Evolutionary conservation across 2,797 vertebrate genomes (phyloP).

Genomic region (Notamacropus eugenii): DNA sequence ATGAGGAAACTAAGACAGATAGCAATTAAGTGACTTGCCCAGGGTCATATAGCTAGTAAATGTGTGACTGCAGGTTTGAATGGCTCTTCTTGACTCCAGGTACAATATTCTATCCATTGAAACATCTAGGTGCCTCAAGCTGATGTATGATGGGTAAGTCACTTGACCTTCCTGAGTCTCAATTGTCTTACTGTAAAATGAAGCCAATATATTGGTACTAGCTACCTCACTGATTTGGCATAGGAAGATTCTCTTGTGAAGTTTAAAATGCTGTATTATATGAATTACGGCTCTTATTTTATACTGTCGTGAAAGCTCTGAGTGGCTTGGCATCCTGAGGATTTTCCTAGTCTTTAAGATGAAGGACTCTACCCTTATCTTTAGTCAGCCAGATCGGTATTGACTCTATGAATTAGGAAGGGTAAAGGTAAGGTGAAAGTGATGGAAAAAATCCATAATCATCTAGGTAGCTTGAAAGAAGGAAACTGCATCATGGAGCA

Average conservation of each 20-base stretch:
- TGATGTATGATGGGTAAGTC: neutral
- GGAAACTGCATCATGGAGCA: neutral
- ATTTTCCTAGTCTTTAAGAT: constrained; percentile 26
- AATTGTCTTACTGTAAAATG: neutral
- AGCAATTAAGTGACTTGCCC: neutral
- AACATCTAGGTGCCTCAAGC: neutral
- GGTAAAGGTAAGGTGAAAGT: neutral
- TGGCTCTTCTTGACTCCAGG: neutral
- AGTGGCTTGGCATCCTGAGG: neutral
- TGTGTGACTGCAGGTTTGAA: neutral
- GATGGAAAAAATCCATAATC: neutral
- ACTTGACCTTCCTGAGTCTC: neutral
- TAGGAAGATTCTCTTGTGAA: neutral
- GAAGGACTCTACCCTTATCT: neutral
- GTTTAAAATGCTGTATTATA: neutral
- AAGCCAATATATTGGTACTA: neutral
- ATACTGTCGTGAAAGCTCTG: neutral
- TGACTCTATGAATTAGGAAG: neutral
- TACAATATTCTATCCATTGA: neutral
- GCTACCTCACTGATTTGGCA: neutral
- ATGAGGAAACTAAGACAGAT: neutral
- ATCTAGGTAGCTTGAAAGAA: neutral
- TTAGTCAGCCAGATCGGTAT: neutral
- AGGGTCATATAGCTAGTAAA: neutral
- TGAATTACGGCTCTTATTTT: neutral